Evolutionary conservation across 2,888 invertebrate genomes (phyloP).

Genomic region (Himalopsyche tibetana): DNA sequence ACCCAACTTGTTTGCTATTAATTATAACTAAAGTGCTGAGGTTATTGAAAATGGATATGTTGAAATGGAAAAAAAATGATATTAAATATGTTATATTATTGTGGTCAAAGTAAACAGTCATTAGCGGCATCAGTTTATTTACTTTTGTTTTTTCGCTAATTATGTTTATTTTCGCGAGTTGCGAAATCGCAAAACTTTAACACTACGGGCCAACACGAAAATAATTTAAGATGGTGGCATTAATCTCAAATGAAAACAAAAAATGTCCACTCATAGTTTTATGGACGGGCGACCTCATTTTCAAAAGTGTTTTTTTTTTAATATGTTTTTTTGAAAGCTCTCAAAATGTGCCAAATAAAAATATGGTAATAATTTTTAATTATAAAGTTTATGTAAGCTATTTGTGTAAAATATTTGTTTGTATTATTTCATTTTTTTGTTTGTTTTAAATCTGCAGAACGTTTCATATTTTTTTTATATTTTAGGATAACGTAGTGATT

Average conservation of each 20-base stretch:
- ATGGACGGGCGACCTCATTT: neutral
- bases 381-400: too few relatives aligned
- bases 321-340: neutral
- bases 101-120: neutral
- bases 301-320: neutral
- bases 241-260: conserved; percentile 14
- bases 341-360: neutral
- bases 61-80: too few relatives aligned
- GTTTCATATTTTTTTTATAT: too few relatives aligned
- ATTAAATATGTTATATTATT: too few relatives aligned
- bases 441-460: too few relatives aligned
- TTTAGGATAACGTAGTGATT: too few relatives aligned
- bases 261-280: conserved; percentile 6
- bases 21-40: too few relatives aligned
- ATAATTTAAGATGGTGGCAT: conserved; percentile 7
- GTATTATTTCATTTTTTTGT: too few relatives aligned
- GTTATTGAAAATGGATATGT: too few relatives aligned
- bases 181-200: neutral
- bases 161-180: conserved; percentile 18
- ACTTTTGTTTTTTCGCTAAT: conserved; percentile 25
- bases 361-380: too few relatives aligned
- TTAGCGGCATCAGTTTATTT: neutral
- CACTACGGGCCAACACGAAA: neutral
- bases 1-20: too few relatives aligned
- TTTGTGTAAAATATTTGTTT: too few relatives aligned